Base-by-base conservation (phyloP, 92 coral and sea anemone genomes). In the Diadumene lineata region DNA sequence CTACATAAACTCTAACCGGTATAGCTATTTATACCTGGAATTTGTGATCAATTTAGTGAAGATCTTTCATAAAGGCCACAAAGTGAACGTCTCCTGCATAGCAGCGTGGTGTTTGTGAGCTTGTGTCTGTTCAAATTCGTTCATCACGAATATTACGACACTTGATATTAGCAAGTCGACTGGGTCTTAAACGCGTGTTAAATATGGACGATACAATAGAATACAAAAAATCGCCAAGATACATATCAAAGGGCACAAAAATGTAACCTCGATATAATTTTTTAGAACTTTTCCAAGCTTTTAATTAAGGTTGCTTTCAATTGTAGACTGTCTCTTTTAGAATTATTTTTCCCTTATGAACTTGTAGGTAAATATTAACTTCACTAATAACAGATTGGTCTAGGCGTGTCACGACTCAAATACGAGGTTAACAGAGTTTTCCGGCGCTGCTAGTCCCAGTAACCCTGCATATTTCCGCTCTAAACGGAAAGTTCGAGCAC, bases 351-450 rank as follows among this genome's bases (percentile, higher is more conserved):
- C n/a, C n/a, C n/a, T n/a, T n/a, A n/a, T n/a, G 30, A 30, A 31
- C 10, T 34, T 48, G 0, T 43, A 53, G 58, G 8, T 53, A 24
- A 56, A 1, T 22, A 33, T 26, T 56, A 34, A 70, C 50, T 70
- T n/a, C 64, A 56, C 33, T 56, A 72, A 24, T 15, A 72, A 57
- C 34, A 25, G 50, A 26, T 62, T 33, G 33, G 29, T 50, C 76
- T 30, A 50, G 69, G 66, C 74, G 53, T 78, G 82, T 68, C 67
- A 23, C 23, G 31, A 67, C 58, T 69, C 66, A 56, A 78, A 68
- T 63, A 11, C 53, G 51, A 68, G 82, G 82, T 68, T 78, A 78
- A 78, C 76, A 56, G 75, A 33, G 68, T 30, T 78, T 78, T 78
- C 82, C 82, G 82, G 68, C 69, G 31, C 57, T 19, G 10, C 64